Percentiles rank a stretch among this genome's conserved stretches.
phyloP scores from a whole-genome alignment of 2,888 invertebrate species.

The Lamellibrachia satsuma region DNA sequence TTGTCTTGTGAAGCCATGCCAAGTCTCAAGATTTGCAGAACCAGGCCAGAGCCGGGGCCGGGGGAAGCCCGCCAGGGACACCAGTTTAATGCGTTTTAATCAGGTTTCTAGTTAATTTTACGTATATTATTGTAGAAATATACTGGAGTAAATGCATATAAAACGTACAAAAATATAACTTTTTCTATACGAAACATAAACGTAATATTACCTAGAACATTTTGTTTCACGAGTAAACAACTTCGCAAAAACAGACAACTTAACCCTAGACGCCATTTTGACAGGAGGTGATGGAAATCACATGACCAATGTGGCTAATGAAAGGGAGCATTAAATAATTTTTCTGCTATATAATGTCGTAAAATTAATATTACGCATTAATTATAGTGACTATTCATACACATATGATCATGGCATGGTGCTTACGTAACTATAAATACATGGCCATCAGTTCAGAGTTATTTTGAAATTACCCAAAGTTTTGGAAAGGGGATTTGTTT shows the following conservation, averaged over 20 bases:
- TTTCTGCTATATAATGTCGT: neutral
- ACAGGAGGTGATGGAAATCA: conserved; percentile 8
- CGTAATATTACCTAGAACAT: neutral
- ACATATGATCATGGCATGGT: neutral
- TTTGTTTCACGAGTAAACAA: conserved; percentile 6
- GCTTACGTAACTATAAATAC: neutral
- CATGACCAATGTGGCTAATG: neutral
- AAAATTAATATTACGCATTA: neutral
- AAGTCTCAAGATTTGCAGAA: too few relatives aligned
- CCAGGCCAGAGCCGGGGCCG: too few relatives aligned
- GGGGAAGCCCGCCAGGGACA: too few relatives aligned
- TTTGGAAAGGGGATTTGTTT: neutral
- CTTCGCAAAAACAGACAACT: conserved; percentile 6
- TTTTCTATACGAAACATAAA: neutral
- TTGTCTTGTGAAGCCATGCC: too few relatives aligned
- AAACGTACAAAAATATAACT: neutral
- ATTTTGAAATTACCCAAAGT: neutral
- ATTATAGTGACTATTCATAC: neutral
- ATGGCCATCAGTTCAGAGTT: neutral
- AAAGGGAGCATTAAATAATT: neutral
- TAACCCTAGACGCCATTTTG: conserved; percentile 5
- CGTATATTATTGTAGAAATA: neutral
- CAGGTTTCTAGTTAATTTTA: neutral
- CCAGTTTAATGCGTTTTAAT: neutral
- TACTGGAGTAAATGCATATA: neutral